Base-by-base conservation (phyloP, 2,888 invertebrate species). In the Mimachlamys varia region DNA sequence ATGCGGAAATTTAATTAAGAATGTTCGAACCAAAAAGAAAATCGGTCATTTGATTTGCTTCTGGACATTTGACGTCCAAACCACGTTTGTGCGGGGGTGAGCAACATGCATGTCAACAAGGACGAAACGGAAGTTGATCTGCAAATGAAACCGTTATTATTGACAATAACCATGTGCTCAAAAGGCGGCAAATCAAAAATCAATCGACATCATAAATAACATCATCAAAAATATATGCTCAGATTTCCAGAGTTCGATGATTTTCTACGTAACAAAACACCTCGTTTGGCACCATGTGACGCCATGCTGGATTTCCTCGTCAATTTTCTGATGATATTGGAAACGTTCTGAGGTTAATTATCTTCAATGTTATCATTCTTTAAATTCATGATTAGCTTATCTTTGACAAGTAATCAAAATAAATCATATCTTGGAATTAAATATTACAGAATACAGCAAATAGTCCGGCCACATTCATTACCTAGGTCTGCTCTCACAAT, bases 401-500 rank as follows among this genome's bases (percentile, higher is more conserved):
- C 76, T 76, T 76, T 27, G 76, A 33, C 76, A 76, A 76, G 33
- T 76, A 76, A 27, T 76, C 76, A 76, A 76, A 76, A 76, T 33
- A 76, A 76, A 33, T 76, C 13, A 76, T 76, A 76, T 76, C 76
- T 76, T 76, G 27, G 76, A 76, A 33, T 76, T 76, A 19, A 33
- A 76, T 33, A 76, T 22, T 27, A 76, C 76, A 27, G 27, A 33
- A 76, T 33, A 76, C 76, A 76, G 76, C 76, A 76, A 76, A 76
- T 76, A 76, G 27, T 33, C 27, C 76, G 33, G 33, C 76, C 49
- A 62, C 90, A 44, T 89, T 44, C 76, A 88, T 90, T 94, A 95
- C 95, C 95, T 95, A 94, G 93, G 93, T 94, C 93, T 95, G 94
- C 93, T 94, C 94, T 95, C 94, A 94, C 94, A 95, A 95, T 94